These are phyloP conservation scores for Eupithecia insigniata DNA, from an alignment of 2,888 invertebrate species.

Conservation along the genomic window DNA sequence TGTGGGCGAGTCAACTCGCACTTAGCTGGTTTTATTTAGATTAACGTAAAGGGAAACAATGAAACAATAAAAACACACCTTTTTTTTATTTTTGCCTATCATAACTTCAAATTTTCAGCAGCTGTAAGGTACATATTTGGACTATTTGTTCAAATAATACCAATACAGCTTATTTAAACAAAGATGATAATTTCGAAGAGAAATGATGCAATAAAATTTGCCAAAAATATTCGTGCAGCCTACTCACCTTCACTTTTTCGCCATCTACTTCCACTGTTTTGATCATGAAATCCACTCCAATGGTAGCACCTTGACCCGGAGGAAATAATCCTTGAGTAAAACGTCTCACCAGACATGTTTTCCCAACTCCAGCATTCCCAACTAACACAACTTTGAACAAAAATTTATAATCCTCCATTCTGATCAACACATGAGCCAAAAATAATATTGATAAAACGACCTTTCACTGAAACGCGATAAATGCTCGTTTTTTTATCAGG, in stretches of 20 bases:
- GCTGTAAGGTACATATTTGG: neutral
- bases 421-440: constrained; percentile 67
- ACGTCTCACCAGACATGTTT: constrained; percentile 97
- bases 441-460: constrained; percentile 59
- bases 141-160: neutral
- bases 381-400: constrained; percentile 99
- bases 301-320: constrained; percentile 99
- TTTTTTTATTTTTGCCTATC: too few relatives aligned
- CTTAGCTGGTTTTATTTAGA: too few relatives aligned
- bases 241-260: constrained; percentile 94
- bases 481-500: constrained; percentile 56
- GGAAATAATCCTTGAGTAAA: constrained; percentile 99
- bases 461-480: constrained; percentile 68
- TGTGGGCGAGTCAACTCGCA: too few relatives aligned
- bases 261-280: constrained; percentile 99
- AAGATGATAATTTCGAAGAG: constrained; percentile 38
- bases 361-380: constrained; percentile 99
- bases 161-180: constrained; percentile 24
- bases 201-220: constrained; percentile 58
- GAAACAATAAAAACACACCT: neutral
- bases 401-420: constrained; percentile 99
- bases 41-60: too few relatives aligned
- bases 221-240: constrained; percentile 48
- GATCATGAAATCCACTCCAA: constrained; percentile 99
- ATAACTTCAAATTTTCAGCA: neutral